Evolutionary conservation across 64 coral and sea anemone genomes (phyloP), one percentile per base, ranked within the genome.

Genomic region (Actinia tenebrosa): DNA sequence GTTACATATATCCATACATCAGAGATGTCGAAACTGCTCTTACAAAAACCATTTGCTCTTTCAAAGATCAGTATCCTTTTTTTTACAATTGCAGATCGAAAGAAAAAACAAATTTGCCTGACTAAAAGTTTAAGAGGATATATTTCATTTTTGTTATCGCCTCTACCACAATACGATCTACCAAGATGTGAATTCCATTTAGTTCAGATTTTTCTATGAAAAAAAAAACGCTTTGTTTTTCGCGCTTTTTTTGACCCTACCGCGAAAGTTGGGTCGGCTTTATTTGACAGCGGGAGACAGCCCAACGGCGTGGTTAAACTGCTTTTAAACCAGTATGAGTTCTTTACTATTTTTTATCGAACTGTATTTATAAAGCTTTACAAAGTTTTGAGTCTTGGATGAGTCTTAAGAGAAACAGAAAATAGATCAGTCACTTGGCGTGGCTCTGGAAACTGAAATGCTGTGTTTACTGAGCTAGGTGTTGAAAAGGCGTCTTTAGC

Each of bases 181-280:
- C 5, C 47, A 10, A 10, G 15, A 10, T 58, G 2, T 16, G 7
- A 58, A 2, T 2, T 16, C 15, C 2, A 13, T 58, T 58, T 58
- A 11, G 15, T 11, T 14, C 7, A 58, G 56, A 14, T 58, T 58
- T 58, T 58, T 58, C 2, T 16, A 11, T 58, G 56, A 16, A 10
- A 23, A 23, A 66, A 23, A 66, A 75, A 30, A 75, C 10, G 11
- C 11, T 10, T 14, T 71, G 6, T 71, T 71, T 75, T 75, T 75
- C 69, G 69, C 69, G 69, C 23, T 42, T 30, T 75, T 23, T 13
- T 75, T 75, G n/a, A 42, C 25, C 11, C 69, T 75, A 37, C 69
- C 69, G 69, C n/a, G 69, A 75, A 75, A 37, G 69, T 75, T 75
- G 69, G 30, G 69, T 75, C 10, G 23, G 69, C 69, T 75, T 75